A percentile compares a stretch with the other conserved stretches of the same genome.
These are phyloP conservation scores for Molanna angustata DNA, from an alignment of 2,888 invertebrate species.

Conservation along the genomic window DNA sequence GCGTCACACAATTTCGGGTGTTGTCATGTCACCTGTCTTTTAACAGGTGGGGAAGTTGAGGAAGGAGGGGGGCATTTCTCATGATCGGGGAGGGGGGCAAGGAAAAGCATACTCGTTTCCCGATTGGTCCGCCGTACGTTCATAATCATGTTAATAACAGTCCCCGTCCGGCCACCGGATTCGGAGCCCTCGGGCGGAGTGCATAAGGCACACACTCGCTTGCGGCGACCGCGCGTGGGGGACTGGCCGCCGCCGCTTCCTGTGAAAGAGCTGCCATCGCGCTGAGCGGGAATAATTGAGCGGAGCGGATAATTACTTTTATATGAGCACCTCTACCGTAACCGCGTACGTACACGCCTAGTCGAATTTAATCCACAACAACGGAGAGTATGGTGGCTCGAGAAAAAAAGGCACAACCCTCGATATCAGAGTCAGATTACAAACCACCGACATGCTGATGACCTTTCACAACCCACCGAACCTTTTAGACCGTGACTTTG, in stretches of 20 bases:
- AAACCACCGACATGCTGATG: too few species aligned
- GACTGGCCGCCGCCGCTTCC: slow-evolving; percentile 15
- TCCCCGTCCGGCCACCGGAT: slow-evolving; percentile 14
- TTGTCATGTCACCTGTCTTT: slow-evolving; percentile 16
- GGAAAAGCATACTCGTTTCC: slow-evolving; percentile 9
- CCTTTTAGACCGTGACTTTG: too few species aligned
- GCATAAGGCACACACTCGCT: slow-evolving; percentile 13
- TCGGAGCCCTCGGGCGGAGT: slow-evolving; percentile 17
- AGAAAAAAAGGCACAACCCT: too few species aligned
- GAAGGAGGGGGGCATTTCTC: slow-evolving; percentile 1
- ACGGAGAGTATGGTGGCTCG: too few species aligned
- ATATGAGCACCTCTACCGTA: slow-evolving; percentile 16
- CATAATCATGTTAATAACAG: slow-evolving; percentile 26
- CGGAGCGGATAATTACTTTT: slow-evolving; percentile 29
- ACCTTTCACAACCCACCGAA: too few species aligned
- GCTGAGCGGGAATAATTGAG: slow-evolving; percentile 28
- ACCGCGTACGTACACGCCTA: slow-evolving; percentile 2
- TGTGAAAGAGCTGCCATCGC: slow-evolving; percentile 23
- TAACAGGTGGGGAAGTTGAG: slow-evolving; percentile 1
- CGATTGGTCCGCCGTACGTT: slow-evolving; percentile 15
- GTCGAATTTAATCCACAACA: too few species aligned
- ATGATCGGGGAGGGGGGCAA: background rate
- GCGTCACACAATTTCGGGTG: slow-evolving; percentile 18
- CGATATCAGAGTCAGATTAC: too few species aligned
- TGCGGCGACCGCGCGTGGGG: slow-evolving; percentile 12